Percentiles rank a stretch among this genome's conserved stretches.
Conservation (phyloP, 1,140 invertebrate genomes). For the Bicyclus anynana region DNA sequence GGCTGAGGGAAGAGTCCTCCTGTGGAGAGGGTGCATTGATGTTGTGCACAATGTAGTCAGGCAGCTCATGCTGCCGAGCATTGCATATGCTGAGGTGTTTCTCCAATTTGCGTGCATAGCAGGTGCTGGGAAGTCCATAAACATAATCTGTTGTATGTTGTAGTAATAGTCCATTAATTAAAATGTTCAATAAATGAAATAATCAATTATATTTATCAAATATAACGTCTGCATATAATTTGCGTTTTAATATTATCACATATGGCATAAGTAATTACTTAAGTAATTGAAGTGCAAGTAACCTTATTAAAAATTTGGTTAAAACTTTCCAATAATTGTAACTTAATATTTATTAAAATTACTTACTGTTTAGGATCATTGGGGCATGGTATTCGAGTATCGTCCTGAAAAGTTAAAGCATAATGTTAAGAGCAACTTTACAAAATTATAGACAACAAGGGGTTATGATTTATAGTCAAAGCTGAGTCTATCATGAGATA, state of each 20-base stretch:
- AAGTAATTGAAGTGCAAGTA: too few species aligned
- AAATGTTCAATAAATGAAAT: too few species aligned
- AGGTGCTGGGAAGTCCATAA: conserved; percentile 77
- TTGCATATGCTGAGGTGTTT: conserved; percentile 90
- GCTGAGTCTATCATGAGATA: too few species aligned
- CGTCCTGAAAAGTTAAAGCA: conserved; percentile 33
- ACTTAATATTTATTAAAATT: too few species aligned
- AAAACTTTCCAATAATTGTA: background rate
- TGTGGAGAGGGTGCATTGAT: conserved; percentile 76
- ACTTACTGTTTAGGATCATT: conserved; percentile 84
- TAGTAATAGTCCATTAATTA: too few species aligned
- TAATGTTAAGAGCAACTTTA: background rate
- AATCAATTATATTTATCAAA: too few species aligned
- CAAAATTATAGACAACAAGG: too few species aligned
- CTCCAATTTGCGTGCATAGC: conserved; percentile 83
- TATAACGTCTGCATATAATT: too few species aligned
- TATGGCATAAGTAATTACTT: too few species aligned
- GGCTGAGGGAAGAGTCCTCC: conserved; percentile 27
- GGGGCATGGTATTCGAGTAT: conserved; percentile 81
- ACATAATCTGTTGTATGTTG: background rate
- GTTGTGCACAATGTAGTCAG: conserved; percentile 80
- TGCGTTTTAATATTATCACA: too few species aligned
- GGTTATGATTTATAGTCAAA: too few species aligned
- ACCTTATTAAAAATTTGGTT: too few species aligned
- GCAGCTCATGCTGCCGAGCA: conserved; percentile 75